Conservation (phyloP, 2,888 invertebrate species). For the Esperia sulphurella region DNA sequence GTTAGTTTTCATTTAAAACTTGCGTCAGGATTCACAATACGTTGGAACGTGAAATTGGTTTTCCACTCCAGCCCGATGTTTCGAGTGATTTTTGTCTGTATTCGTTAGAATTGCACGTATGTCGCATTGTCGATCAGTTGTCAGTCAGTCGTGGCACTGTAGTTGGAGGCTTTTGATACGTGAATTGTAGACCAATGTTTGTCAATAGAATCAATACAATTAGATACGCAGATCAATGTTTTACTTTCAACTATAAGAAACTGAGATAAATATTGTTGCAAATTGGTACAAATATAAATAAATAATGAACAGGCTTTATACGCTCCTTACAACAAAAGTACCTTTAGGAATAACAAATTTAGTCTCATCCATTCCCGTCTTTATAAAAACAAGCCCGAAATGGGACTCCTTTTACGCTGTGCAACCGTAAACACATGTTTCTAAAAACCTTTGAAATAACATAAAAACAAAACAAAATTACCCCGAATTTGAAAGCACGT, state of each 20-base stretch:
- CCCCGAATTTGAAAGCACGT: neutral
- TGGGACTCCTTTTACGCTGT: too few species aligned
- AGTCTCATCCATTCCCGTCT: too few species aligned
- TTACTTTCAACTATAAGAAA: too few species aligned
- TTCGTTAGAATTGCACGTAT: neutral
- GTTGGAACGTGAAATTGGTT: conserved; percentile 49
- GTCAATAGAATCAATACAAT: too few species aligned
- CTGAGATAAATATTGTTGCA: too few species aligned
- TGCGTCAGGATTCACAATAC: conserved; percentile 8
- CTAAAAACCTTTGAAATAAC: neutral
- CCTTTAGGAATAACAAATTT: too few species aligned
- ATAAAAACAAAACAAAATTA: neutral
- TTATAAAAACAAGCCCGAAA: too few species aligned
- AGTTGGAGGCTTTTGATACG: neutral
- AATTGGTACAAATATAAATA: too few species aligned
- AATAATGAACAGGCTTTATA: too few species aligned
- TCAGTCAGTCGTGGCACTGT: neutral
- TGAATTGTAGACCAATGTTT: neutral
- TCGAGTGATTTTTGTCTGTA: conserved; percentile 25
- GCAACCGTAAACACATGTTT: too few species aligned
- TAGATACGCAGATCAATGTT: too few species aligned
- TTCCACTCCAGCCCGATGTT: conserved; percentile 42
- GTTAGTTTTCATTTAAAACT: conserved; percentile 45
- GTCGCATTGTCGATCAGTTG: neutral
- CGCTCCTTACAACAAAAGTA: too few species aligned